Evolutionary conservation across 2,888 invertebrate species (phyloP), one percentile per base, ranked within the genome.

Genomic region (Andrena trimmerana): DNA sequence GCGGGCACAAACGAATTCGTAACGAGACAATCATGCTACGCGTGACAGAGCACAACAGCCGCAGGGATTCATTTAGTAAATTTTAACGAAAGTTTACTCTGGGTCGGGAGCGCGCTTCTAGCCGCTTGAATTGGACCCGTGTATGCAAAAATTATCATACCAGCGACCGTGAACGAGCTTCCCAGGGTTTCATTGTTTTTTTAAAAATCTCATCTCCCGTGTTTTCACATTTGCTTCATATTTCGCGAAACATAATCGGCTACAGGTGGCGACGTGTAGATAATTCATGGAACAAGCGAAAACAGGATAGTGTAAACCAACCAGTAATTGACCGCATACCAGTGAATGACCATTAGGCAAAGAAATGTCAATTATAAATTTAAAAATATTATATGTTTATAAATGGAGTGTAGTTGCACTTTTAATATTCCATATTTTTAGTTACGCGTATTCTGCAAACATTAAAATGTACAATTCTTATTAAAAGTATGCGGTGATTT

Each of bases 81-180:
- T 81, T 81, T 78, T 59, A 57, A 33, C 81, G 54, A 68, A 78
- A 81, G 67, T 81, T 81, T 78, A 10, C 24, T 36, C 57, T 29
- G 29, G n/a, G 6, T 5, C 36, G 29, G n/a, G 31, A 33, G 16
- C 6, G 63, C 48, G 70, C 62, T 67, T 13, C 54, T n/a, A 27
- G n/a, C 4, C 13, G 36, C 54, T 66, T 10, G 33, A 69, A 79
- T 65, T 63, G 13, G 48, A 36, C 36, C 27, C 50, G 36, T 13
- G 24, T 36, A n/a, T 63, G 68, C 54, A 68, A 76, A 75, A 69
- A 79, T 68, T 20, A 62, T 60, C 27, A 59, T n/a, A 27, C 57
- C 10, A 27, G 24, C 24, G 57, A 57, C 62, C 31, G 20, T 29
- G 33, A 48, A 16, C 36, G 33, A 13, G 50, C 31, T 50, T 52